Evolutionary conservation across 2,113 vertebrate species (phyloP).

Genomic region (Cnemophilus loriae): DNA sequence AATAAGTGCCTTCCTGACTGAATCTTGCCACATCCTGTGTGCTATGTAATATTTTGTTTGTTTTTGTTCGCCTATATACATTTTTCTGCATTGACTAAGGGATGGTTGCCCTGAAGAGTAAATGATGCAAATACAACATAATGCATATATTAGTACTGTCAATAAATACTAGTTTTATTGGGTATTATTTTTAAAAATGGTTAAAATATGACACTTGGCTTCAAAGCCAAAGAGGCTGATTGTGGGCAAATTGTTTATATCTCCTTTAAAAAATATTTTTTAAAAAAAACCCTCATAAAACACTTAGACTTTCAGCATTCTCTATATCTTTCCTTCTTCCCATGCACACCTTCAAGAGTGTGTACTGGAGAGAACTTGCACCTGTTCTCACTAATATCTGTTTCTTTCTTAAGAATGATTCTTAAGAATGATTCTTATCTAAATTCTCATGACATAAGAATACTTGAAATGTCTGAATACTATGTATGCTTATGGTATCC

Average conservation of each 20-base stretch:
- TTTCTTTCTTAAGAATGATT: slow-evolving; percentile 25
- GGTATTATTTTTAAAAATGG: slow-evolving; percentile 2
- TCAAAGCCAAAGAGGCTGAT: slow-evolving; percentile 41
- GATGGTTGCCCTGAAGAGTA: background rate
- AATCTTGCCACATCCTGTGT: background rate
- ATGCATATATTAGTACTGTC: background rate
- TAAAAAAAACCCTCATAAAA: background rate
- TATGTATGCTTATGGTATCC: background rate
- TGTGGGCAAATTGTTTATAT: slow-evolving; percentile 8
- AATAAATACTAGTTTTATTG: slow-evolving; percentile 29
- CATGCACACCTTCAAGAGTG: background rate
- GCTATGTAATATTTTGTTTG: background rate
- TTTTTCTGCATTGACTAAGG: background rate
- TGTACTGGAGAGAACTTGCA: background rate
- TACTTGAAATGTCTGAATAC: background rate
- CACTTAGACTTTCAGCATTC: background rate
- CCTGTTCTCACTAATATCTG: background rate
- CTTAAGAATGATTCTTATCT: background rate
- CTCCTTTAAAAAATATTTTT: background rate
- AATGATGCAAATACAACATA: background rate
- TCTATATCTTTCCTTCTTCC: background rate
- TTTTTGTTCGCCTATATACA: background rate
- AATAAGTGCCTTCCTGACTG: background rate
- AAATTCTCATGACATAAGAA: background rate
- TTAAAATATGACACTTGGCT: slow-evolving; percentile 23